Evolutionary conservation across 2,113 vertebrate species (phyloP), one percentile per base, ranked within the genome.

Genomic region (Tachuris rubrigastra): DNA sequence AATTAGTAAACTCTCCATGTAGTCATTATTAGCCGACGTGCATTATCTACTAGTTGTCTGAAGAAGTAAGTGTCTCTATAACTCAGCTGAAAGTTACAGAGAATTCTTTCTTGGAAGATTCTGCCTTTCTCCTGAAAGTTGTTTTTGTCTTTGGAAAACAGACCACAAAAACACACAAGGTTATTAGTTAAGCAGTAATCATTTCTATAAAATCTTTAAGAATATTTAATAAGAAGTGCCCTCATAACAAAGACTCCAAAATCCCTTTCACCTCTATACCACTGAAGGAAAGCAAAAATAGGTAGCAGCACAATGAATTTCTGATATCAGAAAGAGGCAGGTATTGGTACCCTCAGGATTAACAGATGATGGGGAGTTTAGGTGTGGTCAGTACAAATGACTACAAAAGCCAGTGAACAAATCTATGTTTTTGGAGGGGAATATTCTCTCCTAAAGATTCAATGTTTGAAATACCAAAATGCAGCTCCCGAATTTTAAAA

Each of bases 71-170:
- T 37, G 6, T 30, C 30, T 55, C 41, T 12, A 31, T 31, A 87
- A 75, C 3, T 27, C 0, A 81, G 15, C 5, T 66, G 49, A 92
- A 87, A 42, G 2, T 28, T 76, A 23, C 1, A 5, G 49, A 67
- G 5, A 2, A 1, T 35, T 81, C 2, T 60, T 53, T n/a, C 6
- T 7, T 15, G 18, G 42, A 65, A 90, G 25, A 53, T 66, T 17
- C 14, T 49, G 2, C 3, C 55, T 90, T 87, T 47, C 6, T 5
- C 3, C 7, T 1, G 0, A 4, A 62, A 23, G 2, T 10, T 27
- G 2, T 4, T 72, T 90, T 92, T 76, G 11, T 35, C 19, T 41
- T 76, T 77, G 22, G 28, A 35, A 53, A 56, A 23, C 5, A 63
- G 71, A 22, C 11, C 76, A 33, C 30, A 69, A 18, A 37, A 68